A percentile compares a stretch with the other conserved stretches of the same genome.
These are phyloP conservation scores for Drosophila helvetica DNA, from an alignment of 2,888 invertebrate species.

Conservation along the genomic window DNA sequence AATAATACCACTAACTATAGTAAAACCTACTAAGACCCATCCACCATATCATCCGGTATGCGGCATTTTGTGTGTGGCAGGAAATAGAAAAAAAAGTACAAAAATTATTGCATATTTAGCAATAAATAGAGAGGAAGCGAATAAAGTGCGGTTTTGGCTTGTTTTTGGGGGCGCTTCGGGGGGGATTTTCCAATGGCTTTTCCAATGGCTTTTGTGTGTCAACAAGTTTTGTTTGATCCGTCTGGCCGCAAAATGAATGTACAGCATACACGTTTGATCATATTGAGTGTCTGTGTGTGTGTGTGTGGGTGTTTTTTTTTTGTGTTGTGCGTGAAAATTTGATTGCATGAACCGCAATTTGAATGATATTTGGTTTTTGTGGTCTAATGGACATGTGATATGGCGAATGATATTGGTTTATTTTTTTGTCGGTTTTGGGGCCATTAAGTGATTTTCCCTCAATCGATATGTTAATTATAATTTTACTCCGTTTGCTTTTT, in stretches of 20 bases:
- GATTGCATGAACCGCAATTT: constrained; percentile 69
- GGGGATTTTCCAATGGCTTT: background rate
- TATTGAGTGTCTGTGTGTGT: constrained; percentile 2
- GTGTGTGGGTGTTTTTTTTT: constrained; percentile 21
- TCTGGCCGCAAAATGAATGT: constrained; percentile 52
- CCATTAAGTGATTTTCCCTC: constrained; percentile 34
- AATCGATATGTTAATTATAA: constrained; percentile 27
- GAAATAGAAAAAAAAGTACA: constrained; percentile 35
- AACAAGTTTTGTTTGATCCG: constrained; percentile 52
- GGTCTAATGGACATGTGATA: constrained; percentile 38
- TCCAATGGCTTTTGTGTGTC: constrained; percentile 38
- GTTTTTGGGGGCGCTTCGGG: constrained; percentile 26
- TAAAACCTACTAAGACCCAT: background rate
- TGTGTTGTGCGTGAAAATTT: constrained; percentile 37
- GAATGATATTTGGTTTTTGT: constrained; percentile 68
- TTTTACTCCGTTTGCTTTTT: background rate
- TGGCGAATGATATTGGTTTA: constrained; percentile 16
- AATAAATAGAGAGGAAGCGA: constrained; percentile 45
- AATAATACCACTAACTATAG: background rate
- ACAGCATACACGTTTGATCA: constrained; percentile 38
- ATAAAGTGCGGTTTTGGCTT: constrained; percentile 31
- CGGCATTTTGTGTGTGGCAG: constrained; percentile 15
- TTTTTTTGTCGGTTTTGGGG: constrained; percentile 18
- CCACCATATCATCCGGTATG: constrained; percentile 9
- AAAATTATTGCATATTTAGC: constrained; percentile 63